These are phyloP conservation scores for Lasioglossum lativentre DNA, from an alignment of 2,888 invertebrate genomes.

Conservation along the genomic window DNA sequence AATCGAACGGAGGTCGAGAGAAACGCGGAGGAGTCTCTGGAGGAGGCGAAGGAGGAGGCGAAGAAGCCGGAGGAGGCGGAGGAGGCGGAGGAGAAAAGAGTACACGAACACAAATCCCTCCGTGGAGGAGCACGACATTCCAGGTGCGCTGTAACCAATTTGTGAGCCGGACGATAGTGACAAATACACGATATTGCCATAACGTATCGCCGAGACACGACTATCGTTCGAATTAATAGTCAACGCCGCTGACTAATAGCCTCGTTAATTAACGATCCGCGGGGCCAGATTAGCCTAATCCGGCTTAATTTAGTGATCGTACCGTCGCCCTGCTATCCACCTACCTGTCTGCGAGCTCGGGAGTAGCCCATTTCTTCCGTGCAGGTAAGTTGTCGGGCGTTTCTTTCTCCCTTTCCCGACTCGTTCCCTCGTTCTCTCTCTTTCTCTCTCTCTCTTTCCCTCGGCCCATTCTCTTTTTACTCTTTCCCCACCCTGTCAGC, in stretches of 20 bases:
- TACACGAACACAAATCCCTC: constrained; percentile 52
- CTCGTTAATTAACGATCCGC: constrained; percentile 81
- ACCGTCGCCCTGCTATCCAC: constrained; percentile 69
- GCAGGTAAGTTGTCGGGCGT: constrained; percentile 59
- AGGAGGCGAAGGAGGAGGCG: neutral
- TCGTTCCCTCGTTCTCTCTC: neutral
- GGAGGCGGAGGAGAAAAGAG: constrained; percentile 21
- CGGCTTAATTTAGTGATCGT: constrained; percentile 80
- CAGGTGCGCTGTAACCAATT: constrained; percentile 81
- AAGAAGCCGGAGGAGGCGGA: neutral
- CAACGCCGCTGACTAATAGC: constrained; percentile 79
- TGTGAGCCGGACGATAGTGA: constrained; percentile 80
- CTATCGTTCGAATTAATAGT: constrained; percentile 81
- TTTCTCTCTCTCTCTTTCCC: neutral
- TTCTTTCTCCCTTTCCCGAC: constrained; percentile 5
- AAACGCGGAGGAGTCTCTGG: neutral
- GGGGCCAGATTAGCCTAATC: constrained; percentile 79
- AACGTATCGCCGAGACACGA: constrained; percentile 77
- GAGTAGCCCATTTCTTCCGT: constrained; percentile 54
- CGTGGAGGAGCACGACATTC: constrained; percentile 72
- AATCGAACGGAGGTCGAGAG: neutral
- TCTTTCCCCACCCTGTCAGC: neutral
- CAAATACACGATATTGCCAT: constrained; percentile 82
- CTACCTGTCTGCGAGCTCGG: constrained; percentile 66
- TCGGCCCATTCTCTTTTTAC: neutral